Evolutionary conservation across 2,113 vertebrate species (phyloP).

Genomic region (Laticauda colubrina): DNA sequence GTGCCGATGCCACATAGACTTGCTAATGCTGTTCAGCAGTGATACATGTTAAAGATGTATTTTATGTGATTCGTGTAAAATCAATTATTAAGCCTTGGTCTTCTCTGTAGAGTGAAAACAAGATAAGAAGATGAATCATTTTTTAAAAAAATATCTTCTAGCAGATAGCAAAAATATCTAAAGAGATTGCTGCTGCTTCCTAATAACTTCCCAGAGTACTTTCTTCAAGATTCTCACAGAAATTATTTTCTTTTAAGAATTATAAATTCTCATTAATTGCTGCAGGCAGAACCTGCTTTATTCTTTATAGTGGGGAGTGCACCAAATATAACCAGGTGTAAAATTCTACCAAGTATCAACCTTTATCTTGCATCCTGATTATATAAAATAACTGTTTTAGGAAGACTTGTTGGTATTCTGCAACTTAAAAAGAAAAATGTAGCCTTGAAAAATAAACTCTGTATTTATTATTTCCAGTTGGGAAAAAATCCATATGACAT

Average conservation of each 20-base stretch:
- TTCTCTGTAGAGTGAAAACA: slow-evolving; percentile 1
- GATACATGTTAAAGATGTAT: neutral
- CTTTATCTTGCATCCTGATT: neutral
- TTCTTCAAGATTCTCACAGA: neutral
- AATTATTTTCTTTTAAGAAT: slow-evolving; percentile 12
- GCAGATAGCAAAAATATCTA: neutral
- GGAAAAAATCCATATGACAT: neutral
- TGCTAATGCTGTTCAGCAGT: neutral
- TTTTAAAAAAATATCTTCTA: neutral
- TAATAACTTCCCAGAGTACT: neutral
- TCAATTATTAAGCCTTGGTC: neutral
- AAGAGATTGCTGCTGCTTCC: neutral
- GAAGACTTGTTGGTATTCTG: neutral
- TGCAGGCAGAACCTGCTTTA: slow-evolving; percentile 6
- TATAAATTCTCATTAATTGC: neutral
- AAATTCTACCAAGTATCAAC: neutral
- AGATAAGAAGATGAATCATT: neutral
- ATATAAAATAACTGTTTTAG: neutral
- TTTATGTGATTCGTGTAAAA: neutral
- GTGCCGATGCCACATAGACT: neutral
- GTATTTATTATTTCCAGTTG: neutral
- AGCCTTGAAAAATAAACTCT: neutral
- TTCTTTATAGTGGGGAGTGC: neutral
- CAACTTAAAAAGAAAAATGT: neutral
- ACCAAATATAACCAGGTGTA: neutral